phyloP scores from a whole-genome alignment of 37 sponge, comb jelly and placozoan genomes.

The Chondrilla cf. caribensis region DNA sequence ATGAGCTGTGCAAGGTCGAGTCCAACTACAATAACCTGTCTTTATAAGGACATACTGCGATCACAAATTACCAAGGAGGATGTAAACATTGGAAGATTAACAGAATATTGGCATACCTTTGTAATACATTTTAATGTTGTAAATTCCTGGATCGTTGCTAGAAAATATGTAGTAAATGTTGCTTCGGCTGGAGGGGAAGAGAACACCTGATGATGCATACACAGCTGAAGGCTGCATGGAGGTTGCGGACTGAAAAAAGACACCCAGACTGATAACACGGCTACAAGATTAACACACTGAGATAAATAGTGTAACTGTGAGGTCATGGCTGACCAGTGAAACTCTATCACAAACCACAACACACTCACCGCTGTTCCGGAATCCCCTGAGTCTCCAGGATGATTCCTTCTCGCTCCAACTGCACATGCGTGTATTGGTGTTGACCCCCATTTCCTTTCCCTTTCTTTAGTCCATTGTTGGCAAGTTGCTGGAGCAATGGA shows the following conservation, averaged over 20 bases:
- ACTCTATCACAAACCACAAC: no score
- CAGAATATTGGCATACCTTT: conserved; percentile 23
- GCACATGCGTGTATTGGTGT: conserved; percentile 59
- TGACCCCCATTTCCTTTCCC: not conserved
- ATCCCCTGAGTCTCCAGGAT: conserved; percentile 78
- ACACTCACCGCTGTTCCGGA: conserved; percentile 54
- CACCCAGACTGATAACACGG: not conserved
- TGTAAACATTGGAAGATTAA: no score
- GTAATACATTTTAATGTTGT: conserved; percentile 47
- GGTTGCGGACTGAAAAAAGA: not conserved
- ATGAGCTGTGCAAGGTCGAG: not conserved
- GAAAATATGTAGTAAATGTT: conserved; percentile 56
- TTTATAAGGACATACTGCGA: not conserved
- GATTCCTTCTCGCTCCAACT: conserved; percentile 82
- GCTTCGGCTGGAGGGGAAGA: conserved; percentile 34
- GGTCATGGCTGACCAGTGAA: not conserved
- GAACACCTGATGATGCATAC: not conserved
- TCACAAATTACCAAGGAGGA: no score
- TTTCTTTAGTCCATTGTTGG: conserved; percentile 17
- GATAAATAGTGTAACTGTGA: not conserved
- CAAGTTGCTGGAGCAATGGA: not conserved
- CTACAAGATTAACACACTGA: not conserved
- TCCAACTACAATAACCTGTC: not conserved
- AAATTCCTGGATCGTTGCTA: conserved; percentile 64
- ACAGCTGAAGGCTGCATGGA: not conserved